Evolutionary conservation across 2,113 vertebrate species (phyloP), one percentile per base, ranked within the genome.

Genomic region (Stigmatopora argus): DNA sequence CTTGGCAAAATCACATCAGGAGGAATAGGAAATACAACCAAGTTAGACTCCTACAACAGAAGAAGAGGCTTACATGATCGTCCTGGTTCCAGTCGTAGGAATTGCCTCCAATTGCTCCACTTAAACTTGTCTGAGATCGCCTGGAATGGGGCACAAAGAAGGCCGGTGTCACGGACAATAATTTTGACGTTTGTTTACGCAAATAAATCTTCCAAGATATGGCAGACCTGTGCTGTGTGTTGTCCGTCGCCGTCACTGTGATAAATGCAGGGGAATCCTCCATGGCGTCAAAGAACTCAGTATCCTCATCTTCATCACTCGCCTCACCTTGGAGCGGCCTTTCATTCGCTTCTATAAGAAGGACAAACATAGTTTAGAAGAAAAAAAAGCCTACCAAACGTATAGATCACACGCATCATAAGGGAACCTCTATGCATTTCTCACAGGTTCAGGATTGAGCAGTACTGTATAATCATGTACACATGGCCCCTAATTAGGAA

Each of bases 201-300:
- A 53, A 10, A 53, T 53, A 41, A 41, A 41, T 23, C 4, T 17
- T 14, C 21, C 62, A 11, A 69, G 26, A 52, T 7, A 9, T 3
- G 34, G 63, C 66, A 19, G 47, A 98, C 97, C 95, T 95, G 91
- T 94, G 94, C 67, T 94, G 94, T 58, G 91, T 92, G 81, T 89
- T 89, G 74, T 98, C 93, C 9, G 85, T 78, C 0, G 96, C 89
- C 0, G 94, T 95, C 90, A 99, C 96, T 77, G 96, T 98, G 92
- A 98, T 97, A 81, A 98, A 98, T 38, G 94, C 94, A 65, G 93
- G 91, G 49, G 96, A 91, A 44, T 98, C 95, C 91, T 99, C 97
- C 97, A 99, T 99, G 92, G 97, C 97, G n/a, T 99, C 97, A n/a
- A 98, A 99, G 81, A 93, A 99, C 81, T 98, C 96, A 0, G 95